phyloP scores from a whole-genome alignment of 2,113 vertebrate species.

The Caloenas nicobarica region DNA sequence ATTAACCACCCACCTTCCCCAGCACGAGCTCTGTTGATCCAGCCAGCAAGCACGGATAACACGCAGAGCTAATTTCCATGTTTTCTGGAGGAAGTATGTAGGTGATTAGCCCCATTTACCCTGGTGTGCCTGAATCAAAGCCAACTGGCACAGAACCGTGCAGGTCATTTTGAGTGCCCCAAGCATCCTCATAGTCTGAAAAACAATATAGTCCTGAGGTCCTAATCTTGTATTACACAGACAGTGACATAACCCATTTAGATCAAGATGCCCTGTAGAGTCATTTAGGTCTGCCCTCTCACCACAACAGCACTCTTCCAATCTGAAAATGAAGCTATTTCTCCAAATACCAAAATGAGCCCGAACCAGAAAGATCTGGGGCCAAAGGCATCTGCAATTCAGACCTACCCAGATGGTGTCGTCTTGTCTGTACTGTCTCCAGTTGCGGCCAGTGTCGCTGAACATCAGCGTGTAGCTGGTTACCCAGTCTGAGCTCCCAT shows the following conservation, averaged over 20 bases:
- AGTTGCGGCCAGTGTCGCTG: slow-evolving; percentile 91
- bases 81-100: neutral
- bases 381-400: neutral
- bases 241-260: neutral
- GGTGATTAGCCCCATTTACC: slow-evolving; percentile 1
- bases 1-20: slow-evolving; percentile 30
- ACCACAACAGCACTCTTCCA: neutral
- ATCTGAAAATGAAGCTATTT: neutral
- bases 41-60: neutral
- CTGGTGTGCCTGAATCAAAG: neutral
- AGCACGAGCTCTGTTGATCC: neutral
- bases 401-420: slow-evolving; percentile 80
- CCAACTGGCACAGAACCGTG: neutral
- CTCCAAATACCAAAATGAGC: neutral
- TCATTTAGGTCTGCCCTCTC: neutral
- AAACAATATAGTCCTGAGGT: slow-evolving; percentile 12
- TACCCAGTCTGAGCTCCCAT: slow-evolving; percentile 94
- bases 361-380: neutral
- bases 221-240: neutral
- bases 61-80: neutral
- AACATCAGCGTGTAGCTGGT: slow-evolving; percentile 88
- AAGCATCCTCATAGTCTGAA: neutral
- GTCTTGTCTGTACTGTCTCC: slow-evolving; percentile 90
- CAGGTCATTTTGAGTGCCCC: neutral
- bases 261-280: neutral